Percentiles rank a stretch among this genome's conserved stretches.
These are phyloP conservation scores for Oncorhynchus masou DNA, from an alignment of 2,113 vertebrate species.

Conservation along the genomic window DNA sequence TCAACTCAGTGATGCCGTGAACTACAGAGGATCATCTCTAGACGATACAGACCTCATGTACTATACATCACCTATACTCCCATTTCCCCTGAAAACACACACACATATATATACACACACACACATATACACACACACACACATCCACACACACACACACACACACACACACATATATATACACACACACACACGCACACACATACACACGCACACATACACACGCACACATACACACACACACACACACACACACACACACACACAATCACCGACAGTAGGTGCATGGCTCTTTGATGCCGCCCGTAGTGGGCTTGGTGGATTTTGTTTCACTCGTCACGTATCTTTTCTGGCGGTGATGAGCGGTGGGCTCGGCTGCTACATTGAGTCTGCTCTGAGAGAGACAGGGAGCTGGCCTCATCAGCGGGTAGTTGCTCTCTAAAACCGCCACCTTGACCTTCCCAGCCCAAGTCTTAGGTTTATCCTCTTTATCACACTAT, in stretches of 20 bases:
- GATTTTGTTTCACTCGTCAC: slow-evolving; percentile 62
- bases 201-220: too few species aligned
- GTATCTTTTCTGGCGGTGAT: slow-evolving; percentile 61
- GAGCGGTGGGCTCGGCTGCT: slow-evolving; percentile 56
- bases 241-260: too few species aligned
- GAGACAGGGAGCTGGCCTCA: slow-evolving; percentile 41
- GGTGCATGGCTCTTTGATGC: slow-evolving; percentile 59
- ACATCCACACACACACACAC: too few species aligned
- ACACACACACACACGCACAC: too few species aligned
- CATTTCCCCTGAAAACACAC: background rate
- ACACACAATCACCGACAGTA: slow-evolving; percentile 43
- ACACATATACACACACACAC: too few species aligned
- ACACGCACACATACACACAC: too few species aligned
- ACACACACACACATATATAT: too few species aligned
- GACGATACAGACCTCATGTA: too few species aligned
- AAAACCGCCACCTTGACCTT: slow-evolving; percentile 75
- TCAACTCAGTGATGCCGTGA: background rate
- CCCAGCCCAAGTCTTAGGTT: slow-evolving; percentile 70
- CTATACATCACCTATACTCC: background rate
- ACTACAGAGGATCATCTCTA: too few species aligned
- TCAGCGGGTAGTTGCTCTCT: slow-evolving; percentile 60
- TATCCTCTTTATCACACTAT: slow-evolving; percentile 76
- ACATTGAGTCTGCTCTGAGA: slow-evolving; percentile 32
- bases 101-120: too few species aligned
- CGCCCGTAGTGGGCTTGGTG: slow-evolving; percentile 44